Base-by-base conservation (phyloP, 2,113 vertebrate species). In the Scomber colias region DNA sequence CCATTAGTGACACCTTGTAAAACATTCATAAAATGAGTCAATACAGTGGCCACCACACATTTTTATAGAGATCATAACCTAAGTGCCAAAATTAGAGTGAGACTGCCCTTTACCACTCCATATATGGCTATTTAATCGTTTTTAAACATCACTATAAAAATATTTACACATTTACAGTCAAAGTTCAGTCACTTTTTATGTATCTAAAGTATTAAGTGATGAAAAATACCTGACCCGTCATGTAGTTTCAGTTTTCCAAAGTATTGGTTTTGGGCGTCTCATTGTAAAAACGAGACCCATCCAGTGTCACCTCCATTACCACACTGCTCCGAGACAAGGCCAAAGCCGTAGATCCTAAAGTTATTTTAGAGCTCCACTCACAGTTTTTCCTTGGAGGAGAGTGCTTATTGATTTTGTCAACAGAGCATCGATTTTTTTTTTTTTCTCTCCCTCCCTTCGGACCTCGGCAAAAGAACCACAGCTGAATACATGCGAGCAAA, bases 361-460 rank as follows among this genome's bases (percentile, higher is more conserved):
- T 89, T 92, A 88, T 92, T 93, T 91, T 69, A 83, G 78, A 93
- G 77, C 91, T 86, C 93, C 89, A 81, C 81, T 93, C 85, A 88
- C 90, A 86, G 82, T 92, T 94, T 94, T 92, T 80, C 88, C 87
- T 91, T 61, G 50, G 81, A 91, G 84, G 87, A 95, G 87, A 94
- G 92, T 86, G 81, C 87, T 79, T 91, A 95, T 95, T 88, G 93
- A 95, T 95, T 94, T 92, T 91, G 94, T 94, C 93, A 94, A 91
- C 87, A 82, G 82, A 80, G 55, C 78, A 95, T 95, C 63, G 93
- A 95, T 95, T 93, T 89, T 72, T 57, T 30, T 79, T 57, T 49
- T 70, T 49, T 51, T 49, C 53, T 70, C 61, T 40, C 63, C 44
- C 69, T 61, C 56, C 66, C 50, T 31, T 55, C 31, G 40, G 75